These are phyloP conservation scores for Trissonchulus sp. DNA, from an alignment of 2,888 invertebrate species.

Conservation along the genomic window DNA sequence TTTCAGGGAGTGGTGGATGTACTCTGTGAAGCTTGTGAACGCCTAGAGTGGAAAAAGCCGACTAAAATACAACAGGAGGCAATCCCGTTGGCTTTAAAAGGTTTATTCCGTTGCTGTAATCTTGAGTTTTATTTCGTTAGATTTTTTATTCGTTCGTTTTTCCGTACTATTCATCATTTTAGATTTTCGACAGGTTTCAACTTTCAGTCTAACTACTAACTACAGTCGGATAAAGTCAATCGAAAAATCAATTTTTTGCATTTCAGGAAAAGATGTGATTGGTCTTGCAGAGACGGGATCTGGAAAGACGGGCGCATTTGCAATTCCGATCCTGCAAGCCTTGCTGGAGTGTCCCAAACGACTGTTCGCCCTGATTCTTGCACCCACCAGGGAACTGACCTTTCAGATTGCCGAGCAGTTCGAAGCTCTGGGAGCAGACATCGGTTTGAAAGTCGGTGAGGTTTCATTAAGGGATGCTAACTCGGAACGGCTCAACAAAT, in stretches of 20 bases:
- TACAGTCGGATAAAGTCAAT: too few relatives aligned
- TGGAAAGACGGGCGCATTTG: conserved; percentile 96
- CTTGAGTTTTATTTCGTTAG: too few relatives aligned
- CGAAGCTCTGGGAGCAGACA: conserved; percentile 78
- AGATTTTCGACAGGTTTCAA: too few relatives aligned
- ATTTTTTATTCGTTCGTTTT: too few relatives aligned
- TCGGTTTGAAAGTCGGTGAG: conserved; percentile 78
- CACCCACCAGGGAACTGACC: conserved; percentile 94
- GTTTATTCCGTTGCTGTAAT: too few relatives aligned
- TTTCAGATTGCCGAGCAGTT: conserved; percentile 98
- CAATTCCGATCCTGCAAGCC: conserved; percentile 85
- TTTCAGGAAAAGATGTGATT: conserved; percentile 71
- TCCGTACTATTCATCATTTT: too few relatives aligned
- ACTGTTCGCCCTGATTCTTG: conserved; percentile 83
- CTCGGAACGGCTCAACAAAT: too few relatives aligned
- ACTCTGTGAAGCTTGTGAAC: conserved; percentile 80
- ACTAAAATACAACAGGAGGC: conserved; percentile 91
- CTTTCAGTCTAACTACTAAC: too few relatives aligned
- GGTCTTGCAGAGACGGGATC: conserved; percentile 78
- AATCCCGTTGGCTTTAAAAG: conserved; percentile 80
- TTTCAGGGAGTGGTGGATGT: conserved; percentile 75
- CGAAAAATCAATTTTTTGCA: too few relatives aligned
- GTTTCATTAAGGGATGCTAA: too few relatives aligned
- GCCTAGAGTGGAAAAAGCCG: conserved; percentile 86
- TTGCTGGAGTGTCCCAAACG: conserved; percentile 83